Evolutionary conservation across 2,888 invertebrate species (phyloP), one percentile per base, ranked within the genome.

Genomic region (Thecophora atra): DNA sequence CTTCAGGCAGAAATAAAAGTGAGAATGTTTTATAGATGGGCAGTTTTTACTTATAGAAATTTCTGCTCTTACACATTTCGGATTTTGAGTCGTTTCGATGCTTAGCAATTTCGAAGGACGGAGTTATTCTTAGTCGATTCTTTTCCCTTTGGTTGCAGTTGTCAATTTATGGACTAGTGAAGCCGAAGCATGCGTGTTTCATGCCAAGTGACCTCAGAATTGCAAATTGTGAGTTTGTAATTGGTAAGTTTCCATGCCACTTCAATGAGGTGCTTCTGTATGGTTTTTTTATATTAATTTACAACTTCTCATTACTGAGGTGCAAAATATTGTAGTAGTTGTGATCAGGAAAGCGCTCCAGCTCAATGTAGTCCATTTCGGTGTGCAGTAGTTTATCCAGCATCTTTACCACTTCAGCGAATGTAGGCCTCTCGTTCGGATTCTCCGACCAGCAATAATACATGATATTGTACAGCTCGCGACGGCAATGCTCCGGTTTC

Each of bases 401-500:
- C 84, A 95, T 89, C 70, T 90, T 89, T 3, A 94, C 92, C 24
- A 96, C 91, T 85, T 97, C 96, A 1, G 89, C 88, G 86, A 98
- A 98, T 63, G 92, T 90, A 0, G 97, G 97, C 72, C 98, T 87
- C 74, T 93, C 90, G n/a, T 91, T 90, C 0, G 95, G 90, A 79
- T 94, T 93, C 17, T 93, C 92, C 76, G 95, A 94, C 98, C 98
- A 98, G 85, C 97, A 98, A 84, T 96, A 96, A 84, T 93, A 96
- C 97, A 97, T 97, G 70, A 97, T 94, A 81, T 96, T 95, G 87
- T 96, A 97, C 1, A 97, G 89, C 84, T 97, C 96, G 7, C 97
- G 89, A 64, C 96, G 92, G 85, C 97, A 97, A 82, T 98, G 97
- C 79, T 95, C 96, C 0, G 98, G 97, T 81, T 97, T 96, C 80